These are phyloP conservation scores for Drosophila kurseongensis DNA, from an alignment of 1,140 invertebrate genomes.

Conservation along the genomic window DNA sequence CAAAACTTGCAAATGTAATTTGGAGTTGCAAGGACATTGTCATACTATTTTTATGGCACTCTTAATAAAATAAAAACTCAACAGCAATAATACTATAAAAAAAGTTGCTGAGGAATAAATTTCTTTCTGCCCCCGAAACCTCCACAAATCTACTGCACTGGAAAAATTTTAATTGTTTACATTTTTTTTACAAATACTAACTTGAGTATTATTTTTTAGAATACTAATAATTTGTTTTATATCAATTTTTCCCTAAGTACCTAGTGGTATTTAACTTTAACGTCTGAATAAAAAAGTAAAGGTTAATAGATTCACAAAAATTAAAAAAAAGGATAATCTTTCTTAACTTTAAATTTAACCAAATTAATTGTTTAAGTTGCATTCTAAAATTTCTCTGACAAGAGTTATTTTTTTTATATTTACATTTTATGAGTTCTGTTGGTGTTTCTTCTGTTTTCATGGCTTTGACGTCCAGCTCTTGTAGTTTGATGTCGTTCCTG, in stretches of 20 bases:
- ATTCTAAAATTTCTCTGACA: too few relatives aligned
- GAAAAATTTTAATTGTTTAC: neutral
- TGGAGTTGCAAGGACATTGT: conserved; percentile 65
- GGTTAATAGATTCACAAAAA: too few relatives aligned
- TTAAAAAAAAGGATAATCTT: too few relatives aligned
- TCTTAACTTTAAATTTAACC: too few relatives aligned
- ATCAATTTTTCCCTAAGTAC: too few relatives aligned
- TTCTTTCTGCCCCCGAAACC: conserved; percentile 21
- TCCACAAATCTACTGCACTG: conserved; percentile 16
- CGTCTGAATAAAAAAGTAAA: too few relatives aligned
- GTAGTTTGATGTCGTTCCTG: conserved; percentile 31
- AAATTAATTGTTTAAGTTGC: too few relatives aligned
- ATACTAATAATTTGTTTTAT: too few relatives aligned
- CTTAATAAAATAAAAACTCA: conserved; percentile 53
- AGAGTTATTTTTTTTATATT: neutral
- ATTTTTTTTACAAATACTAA: neutral
- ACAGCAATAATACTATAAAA: conserved; percentile 24
- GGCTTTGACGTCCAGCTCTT: conserved; percentile 62
- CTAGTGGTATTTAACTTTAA: too few relatives aligned
- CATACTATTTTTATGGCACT: conserved; percentile 69
- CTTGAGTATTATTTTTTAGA: too few relatives aligned
- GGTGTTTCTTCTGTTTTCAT: conserved; percentile 5
- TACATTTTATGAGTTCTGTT: neutral
- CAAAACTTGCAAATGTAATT: conserved; percentile 52
- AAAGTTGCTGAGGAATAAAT: conserved; percentile 35